Evolutionary conservation across 2,888 invertebrate genomes (phyloP), one percentile per base, ranked within the genome.

Genomic region (Fragum whitleyi): DNA sequence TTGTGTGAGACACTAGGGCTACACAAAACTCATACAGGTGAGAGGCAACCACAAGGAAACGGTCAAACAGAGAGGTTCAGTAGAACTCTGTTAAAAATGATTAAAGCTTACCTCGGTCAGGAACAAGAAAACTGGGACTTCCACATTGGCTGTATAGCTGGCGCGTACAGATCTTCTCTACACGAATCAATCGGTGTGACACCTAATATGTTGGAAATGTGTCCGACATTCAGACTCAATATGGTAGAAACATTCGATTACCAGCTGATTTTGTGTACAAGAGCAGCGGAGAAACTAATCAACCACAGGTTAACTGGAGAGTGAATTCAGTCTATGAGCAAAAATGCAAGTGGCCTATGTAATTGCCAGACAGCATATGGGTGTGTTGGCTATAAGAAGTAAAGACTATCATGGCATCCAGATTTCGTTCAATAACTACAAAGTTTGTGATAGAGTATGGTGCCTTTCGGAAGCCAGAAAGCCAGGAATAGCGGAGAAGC

Each of bases 41-140:
- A 28, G 2, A 26, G 28, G 16, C 26, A 59, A 28, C 59, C 59
- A 16, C 26, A 28, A 19, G 26, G 59, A 74, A 85, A 85, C 74
- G 85, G 85, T 6, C 79, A 79, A 67, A 47, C 68, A 14, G 79
- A 85, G 55, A 75, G 83, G 53, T 81, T 83, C 32, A 86, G 81
- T 59, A 53, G 73, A 23, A 83, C 79, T 9, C 65, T 85, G 29
- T 7, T 79, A 6, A 26, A 55, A 11, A 86, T 86, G 86, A 77
- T 85, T 2, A 70, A 51, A 73, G 74, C 83, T 7, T 86, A 84
- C 75, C 42, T 84, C 1, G 23, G 28, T 28, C 65, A 51, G 0
- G 77, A 82, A 5, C 85, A 86, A 39, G 74, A 73, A 16, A 71
- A 79, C 16, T 83, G 83, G 85, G 87, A 81, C 62, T 11, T 71